Percentiles rank a stretch among this genome's conserved stretches.
These are phyloP conservation scores for Hypsopygia costalis DNA, from an alignment of 2,888 invertebrate genomes.

Conservation along the genomic window DNA sequence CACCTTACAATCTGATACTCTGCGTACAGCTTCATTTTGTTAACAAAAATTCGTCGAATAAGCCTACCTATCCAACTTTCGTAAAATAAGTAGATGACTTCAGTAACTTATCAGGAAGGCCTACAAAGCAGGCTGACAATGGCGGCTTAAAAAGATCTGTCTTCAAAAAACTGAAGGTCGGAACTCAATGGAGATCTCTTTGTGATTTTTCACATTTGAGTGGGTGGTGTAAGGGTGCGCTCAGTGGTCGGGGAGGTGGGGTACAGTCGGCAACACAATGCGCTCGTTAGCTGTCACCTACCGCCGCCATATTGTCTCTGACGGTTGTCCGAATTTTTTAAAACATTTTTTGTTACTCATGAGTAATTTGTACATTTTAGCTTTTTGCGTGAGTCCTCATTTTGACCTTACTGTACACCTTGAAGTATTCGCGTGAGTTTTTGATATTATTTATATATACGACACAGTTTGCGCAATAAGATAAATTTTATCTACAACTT, in stretches of 20 bases:
- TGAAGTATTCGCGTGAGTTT: too few species aligned
- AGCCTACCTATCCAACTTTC: background rate
- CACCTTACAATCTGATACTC: too few species aligned
- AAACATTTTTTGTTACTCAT: background rate
- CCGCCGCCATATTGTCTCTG: conserved; percentile 5
- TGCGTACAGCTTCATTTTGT: too few species aligned
- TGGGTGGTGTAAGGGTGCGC: background rate
- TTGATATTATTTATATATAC: too few species aligned
- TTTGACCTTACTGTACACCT: too few species aligned
- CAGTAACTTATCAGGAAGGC: too few species aligned
- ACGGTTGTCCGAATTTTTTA: conserved; percentile 2
- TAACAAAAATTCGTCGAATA: too few species aligned
- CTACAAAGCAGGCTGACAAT: background rate
- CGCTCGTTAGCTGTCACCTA: conserved; percentile 30
- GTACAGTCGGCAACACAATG: conserved; percentile 17
- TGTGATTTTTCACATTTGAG: conserved; percentile 22
- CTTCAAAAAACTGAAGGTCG: conserved; percentile 12
- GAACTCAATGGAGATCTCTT: conserved; percentile 16
- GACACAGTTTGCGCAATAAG: too few species aligned
- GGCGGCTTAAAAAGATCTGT: conserved; percentile 8
- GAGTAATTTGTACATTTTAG: background rate
- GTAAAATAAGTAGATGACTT: background rate
- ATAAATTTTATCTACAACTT: too few species aligned
- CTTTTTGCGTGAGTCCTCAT: background rate
- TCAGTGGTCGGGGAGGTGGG: background rate